These are phyloP conservation scores for Spodoptera litura DNA, from an alignment of 1,140 invertebrate species.

Conservation along the genomic window DNA sequence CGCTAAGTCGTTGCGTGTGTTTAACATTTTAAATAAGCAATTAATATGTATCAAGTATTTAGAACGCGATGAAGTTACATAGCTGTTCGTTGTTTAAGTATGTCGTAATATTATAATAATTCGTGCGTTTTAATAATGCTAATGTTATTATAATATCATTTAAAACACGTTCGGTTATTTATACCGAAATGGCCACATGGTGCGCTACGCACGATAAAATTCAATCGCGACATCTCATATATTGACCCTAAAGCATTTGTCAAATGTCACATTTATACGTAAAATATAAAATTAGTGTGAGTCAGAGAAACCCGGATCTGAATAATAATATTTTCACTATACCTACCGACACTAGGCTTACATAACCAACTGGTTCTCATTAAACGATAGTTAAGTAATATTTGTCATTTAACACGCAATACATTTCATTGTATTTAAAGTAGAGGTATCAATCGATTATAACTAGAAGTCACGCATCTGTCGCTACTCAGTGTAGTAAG, in stretches of 20 bases:
- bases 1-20: no score
- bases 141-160: neutral
- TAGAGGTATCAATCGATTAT: slow-evolving; percentile 11
- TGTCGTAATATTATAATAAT: slow-evolving; percentile 1
- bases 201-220: neutral
- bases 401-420: slow-evolving; percentile 33
- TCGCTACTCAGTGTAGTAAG: neutral
- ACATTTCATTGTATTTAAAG: slow-evolving; percentile 29
- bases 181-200: neutral
- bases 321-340: slow-evolving; percentile 65
- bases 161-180: slow-evolving; percentile 13
- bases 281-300: slow-evolving; percentile 56
- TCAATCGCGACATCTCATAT: neutral
- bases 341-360: slow-evolving; percentile 62
- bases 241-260: slow-evolving; percentile 41
- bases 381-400: slow-evolving; percentile 52
- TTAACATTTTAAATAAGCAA: slow-evolving; percentile 9
- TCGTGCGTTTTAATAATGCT: neutral
- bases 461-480: neutral
- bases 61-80: slow-evolving; percentile 2
- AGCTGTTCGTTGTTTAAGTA: neutral
- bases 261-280: slow-evolving; percentile 50
- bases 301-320: slow-evolving; percentile 72
- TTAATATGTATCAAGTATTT: slow-evolving; percentile 18
- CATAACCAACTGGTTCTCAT: slow-evolving; percentile 56